Evolutionary conservation across 2,113 vertebrate genomes (phyloP), one percentile per base, ranked within the genome.

Genomic region (Centrocercus urophasianus): DNA sequence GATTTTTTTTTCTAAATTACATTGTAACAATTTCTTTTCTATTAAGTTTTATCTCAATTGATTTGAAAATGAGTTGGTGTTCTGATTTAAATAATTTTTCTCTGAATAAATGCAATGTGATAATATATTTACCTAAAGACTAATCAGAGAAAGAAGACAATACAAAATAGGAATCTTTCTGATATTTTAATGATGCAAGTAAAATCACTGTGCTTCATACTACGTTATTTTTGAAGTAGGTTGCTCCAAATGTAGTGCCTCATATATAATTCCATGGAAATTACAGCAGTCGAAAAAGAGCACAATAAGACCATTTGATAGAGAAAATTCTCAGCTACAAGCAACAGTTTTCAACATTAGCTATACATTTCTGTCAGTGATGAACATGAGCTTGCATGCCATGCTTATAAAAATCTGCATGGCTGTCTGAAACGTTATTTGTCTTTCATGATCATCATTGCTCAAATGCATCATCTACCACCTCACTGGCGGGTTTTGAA

Each of bases 41-140:
- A 20, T 3, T 74, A 0, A 67, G 11, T 81, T 88, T 90, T 77
- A 48, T 88, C 24, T n/a, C 48, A 86, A 16, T 40, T 81, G 80
- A 50, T 60, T 92, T 95, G 54, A 77, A 78, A 93, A 71, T 71
- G 24, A 90, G n/a, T 77, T 50, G 50, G 78, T 27, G 12, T 95
- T 78, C 47, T 66, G 24, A 83, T 92, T 77, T 27, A 71, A 43
- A 93, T 36, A 5, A 77, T 93, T 47, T 32, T 25, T 17, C 50
- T 18, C 8, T 36, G 83, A 90, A 52, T 81, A 81, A 86, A 63
- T 36, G 18, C 1, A 56, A 5, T 40, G 36, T 67, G 40, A 25
- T 64, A 64, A 54, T 32, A 59, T 61, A 10, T 88, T 93, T 82
- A 59, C 10, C 79, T 34, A 30, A 38, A n/a, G 38, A 76, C 17